A percentile compares a stretch with the other conserved stretches of the same genome.
These are phyloP conservation scores for Threskiornis aethiopicus DNA, from an alignment of 2,797 vertebrate genomes.

Conservation along the genomic window DNA sequence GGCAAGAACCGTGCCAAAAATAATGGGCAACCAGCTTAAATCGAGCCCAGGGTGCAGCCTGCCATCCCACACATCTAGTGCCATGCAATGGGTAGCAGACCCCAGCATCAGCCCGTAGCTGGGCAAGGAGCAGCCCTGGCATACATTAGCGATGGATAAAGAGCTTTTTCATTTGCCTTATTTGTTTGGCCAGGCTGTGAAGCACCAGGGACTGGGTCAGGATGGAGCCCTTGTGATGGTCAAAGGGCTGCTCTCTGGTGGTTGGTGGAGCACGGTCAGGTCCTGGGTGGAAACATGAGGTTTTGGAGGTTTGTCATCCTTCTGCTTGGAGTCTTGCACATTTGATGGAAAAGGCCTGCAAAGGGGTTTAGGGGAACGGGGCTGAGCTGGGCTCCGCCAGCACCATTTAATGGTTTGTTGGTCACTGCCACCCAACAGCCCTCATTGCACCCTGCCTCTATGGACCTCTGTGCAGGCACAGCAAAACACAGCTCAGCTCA, in stretches of 20 bases:
- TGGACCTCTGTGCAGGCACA: not conserved
- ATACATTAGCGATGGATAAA: fast-evolving
- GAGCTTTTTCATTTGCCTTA: not conserved
- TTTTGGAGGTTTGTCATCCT: not conserved
- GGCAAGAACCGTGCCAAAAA: not conserved
- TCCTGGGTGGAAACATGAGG: not conserved
- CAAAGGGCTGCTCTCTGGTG: not conserved
- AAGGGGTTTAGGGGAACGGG: not conserved
- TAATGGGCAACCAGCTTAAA: not conserved
- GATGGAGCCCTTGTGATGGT: not conserved
- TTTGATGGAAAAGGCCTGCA: not conserved
- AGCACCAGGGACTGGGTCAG: fast-evolving
- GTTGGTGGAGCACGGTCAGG: not conserved
- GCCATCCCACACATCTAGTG: fast-evolving
- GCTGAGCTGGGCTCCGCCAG: not conserved
- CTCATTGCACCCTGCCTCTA: fast-evolving
- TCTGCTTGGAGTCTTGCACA: not conserved
- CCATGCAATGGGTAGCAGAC: not conserved
- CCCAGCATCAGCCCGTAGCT: not conserved
- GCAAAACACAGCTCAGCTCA: not conserved
- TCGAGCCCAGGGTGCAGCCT: not conserved
- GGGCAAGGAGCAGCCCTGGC: not conserved
- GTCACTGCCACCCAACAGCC: not conserved
- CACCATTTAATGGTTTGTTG: not conserved
- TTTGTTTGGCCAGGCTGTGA: too few species aligned